Percentiles rank a stretch among this genome's conserved stretches.
These are phyloP conservation scores for Heliothis peltigera DNA, from an alignment of 2,888 invertebrate species.

Conservation along the genomic window DNA sequence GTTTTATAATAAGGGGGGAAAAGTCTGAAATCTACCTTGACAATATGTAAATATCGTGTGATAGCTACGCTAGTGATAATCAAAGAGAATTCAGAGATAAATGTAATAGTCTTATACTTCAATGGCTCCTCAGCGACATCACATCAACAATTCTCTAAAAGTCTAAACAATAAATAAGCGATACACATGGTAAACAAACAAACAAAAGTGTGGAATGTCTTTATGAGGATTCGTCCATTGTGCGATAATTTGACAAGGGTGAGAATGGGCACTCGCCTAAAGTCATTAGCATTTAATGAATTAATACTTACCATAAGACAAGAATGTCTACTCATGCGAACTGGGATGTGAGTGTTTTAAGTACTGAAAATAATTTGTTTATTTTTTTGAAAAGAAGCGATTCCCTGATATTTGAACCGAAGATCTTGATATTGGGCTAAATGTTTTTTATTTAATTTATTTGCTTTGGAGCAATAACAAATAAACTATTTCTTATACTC, in stretches of 20 bases:
- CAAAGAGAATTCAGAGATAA: no score
- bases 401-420: not conserved
- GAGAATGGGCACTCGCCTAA: constrained; percentile 66
- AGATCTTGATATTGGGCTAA: not conserved
- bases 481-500: not conserved
- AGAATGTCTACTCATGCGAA: constrained; percentile 62
- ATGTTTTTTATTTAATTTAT: not conserved
- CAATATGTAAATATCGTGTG: no score
- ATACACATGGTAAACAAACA: constrained; percentile 49
- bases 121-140: not conserved
- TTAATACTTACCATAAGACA: constrained; percentile 72
- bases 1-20: no score
- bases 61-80: no score
- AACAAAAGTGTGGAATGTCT: constrained; percentile 71
- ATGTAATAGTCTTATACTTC: no score
- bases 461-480: not conserved
- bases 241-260: constrained; percentile 78
- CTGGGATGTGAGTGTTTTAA: constrained; percentile 26
- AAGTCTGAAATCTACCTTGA: no score
- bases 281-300: constrained; percentile 77
- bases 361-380: not conserved
- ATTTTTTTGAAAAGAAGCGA: not conserved
- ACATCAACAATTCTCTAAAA: not conserved
- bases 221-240: constrained; percentile 74
- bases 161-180: constrained; percentile 17